A percentile compares a stretch with the other conserved stretches of the same genome.
Conservation (phyloP, 2,113 vertebrate species). For the Thryonomys swinderianus region DNA sequence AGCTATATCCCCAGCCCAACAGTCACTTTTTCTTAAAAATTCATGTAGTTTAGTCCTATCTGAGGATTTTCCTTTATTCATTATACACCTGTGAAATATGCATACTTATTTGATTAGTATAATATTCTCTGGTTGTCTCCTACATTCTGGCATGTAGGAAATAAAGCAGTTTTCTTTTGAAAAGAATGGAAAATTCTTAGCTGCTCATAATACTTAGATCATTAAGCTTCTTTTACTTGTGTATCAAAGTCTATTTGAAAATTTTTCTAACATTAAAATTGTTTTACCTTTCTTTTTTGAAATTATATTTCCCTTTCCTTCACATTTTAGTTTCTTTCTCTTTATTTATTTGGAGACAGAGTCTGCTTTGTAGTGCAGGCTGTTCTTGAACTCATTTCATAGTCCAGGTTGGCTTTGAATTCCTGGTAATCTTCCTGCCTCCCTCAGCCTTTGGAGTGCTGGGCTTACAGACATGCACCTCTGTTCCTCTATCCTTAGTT, state of each 20-base stretch:
- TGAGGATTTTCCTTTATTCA: not conserved
- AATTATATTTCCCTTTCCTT: not conserved
- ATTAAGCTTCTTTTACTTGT: conserved; percentile 21
- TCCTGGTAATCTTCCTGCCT: not conserved
- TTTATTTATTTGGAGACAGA: not conserved
- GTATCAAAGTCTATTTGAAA: conserved; percentile 33
- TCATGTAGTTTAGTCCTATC: not conserved
- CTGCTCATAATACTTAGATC: not conserved
- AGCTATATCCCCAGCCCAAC: not conserved
- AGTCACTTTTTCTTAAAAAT: not conserved
- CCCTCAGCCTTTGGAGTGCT: not conserved
- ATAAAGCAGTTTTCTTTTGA: not conserved
- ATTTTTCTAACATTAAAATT: conserved; percentile 38
- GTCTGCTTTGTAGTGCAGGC: not conserved
- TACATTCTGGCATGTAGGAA: not conserved
- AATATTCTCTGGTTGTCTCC: not conserved
- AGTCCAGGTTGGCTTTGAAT: not conserved
- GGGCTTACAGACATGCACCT: not conserved
- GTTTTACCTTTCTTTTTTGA: not conserved
- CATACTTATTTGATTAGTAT: not conserved
- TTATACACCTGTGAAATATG: not conserved
- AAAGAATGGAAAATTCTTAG: conserved; percentile 22
- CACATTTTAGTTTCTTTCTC: not conserved
- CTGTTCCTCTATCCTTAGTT: no score
- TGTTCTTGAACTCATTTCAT: not conserved